Base-by-base conservation (phyloP, 2,113 vertebrate species). In the Corythornis madagascariensis region DNA sequence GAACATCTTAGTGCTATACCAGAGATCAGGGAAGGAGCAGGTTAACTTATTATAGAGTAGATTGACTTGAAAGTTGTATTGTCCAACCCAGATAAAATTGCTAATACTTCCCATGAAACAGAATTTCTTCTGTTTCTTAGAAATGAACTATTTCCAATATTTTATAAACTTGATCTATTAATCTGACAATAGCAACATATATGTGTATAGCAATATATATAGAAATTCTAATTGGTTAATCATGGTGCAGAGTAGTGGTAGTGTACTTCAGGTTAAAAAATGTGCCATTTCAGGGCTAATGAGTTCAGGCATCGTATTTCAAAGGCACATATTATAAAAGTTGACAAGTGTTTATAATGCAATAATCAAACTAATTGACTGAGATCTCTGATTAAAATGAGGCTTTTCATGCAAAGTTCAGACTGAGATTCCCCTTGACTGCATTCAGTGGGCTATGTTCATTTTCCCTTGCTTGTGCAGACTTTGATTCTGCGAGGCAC, bases 351-450 rank as follows among this genome's bases (percentile, higher is more conserved):
- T 92, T 96, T 95, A 96, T 90, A 93, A 76, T 22, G 35, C 76
- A 80, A 91, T 92, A 77, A 92, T 95, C 89, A 93, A 95, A 91
- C 65, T 93, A 92, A 96, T 92, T 93, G 84, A 86, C 89, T 91
- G 82, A 91, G 73, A 88, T 88, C 53, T 75, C 80, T 88, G 93
- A 95, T 92, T 90, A 94, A 95, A 90, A 93, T 12, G 53, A 91
- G 65, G 42, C 35, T 91, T 89, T 71, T 83, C 76, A 81, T 16
- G 75, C 65, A 93, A 89, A 88, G 43, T 89, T 89, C 64, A 69
- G 69, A 3, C 45, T 43, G 63, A 90, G 42, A 53, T 81, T 69
- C 38, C 29, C 40, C 59, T 48, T 55, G 25, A 45, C 38, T 13
- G 7, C 5, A 3, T 6, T 15, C 40, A 22, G 24, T 24, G 60